Evolutionary conservation across 2,113 vertebrate genomes (phyloP).

Genomic region (Probosciger aterrimus): DNA sequence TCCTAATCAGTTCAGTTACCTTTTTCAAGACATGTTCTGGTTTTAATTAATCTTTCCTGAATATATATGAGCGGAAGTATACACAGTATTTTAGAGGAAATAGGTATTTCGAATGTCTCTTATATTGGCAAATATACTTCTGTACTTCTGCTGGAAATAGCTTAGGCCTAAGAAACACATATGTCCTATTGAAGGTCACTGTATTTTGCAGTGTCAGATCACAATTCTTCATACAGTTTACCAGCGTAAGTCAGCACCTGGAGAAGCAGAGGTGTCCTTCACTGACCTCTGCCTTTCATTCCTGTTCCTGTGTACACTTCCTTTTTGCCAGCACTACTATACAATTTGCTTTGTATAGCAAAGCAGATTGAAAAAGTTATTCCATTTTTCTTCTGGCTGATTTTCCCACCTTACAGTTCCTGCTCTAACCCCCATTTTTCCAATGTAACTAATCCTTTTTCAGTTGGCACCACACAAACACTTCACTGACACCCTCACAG

Average conservation of each 20-base stretch:
- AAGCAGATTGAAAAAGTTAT: not conserved
- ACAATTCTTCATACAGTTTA: not conserved
- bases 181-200: not conserved
- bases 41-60: not conserved
- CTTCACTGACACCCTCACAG: not conserved
- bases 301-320: not conserved
- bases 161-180: not conserved
- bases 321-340: not conserved
- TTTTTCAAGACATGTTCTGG: not conserved
- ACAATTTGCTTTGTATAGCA: not conserved
- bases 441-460: not conserved
- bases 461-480: not conserved
- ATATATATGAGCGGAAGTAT: not conserved
- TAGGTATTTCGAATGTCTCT: not conserved
- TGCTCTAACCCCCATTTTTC: not conserved
- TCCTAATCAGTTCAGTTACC: not conserved
- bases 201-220: not conserved
- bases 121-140: not conserved
- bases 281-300: not conserved
- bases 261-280: not conserved
- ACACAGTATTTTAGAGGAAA: not conserved
- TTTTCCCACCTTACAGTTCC: not conserved
- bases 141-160: not conserved
- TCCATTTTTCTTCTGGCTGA: not conserved
- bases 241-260: not conserved